Percentiles rank a stretch among this genome's conserved stretches.
Conservation (phyloP, 2,113 vertebrate species). For the Calonectris borealis region DNA sequence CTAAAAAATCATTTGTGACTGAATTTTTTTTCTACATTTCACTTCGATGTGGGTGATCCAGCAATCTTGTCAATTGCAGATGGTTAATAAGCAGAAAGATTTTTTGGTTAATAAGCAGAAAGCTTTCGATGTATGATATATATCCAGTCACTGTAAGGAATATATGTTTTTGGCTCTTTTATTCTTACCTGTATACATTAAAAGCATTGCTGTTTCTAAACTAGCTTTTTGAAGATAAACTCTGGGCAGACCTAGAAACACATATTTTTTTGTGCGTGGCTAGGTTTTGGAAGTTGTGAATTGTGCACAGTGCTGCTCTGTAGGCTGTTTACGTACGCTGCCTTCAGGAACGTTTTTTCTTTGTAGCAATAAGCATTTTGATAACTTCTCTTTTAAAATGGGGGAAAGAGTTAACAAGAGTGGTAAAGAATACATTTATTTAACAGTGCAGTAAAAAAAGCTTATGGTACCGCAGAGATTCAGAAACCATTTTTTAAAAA, state of each 20-base stretch:
- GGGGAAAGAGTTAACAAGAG: not conserved
- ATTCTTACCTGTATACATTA: not conserved
- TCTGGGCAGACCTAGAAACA: not conserved
- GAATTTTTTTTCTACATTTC: not conserved
- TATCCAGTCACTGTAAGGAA: not conserved
- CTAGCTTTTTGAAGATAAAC: not conserved
- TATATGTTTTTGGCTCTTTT: not conserved
- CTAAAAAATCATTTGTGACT: not conserved
- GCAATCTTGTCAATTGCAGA: not conserved
- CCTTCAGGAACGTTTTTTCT: not conserved
- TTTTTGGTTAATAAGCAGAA: not conserved
- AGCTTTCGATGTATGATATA: not conserved
- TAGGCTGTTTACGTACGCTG: not conserved
- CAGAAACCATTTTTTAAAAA: not conserved
- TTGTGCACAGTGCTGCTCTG: not conserved
- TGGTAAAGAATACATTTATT: not conserved
- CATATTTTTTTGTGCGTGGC: fast-evolving
- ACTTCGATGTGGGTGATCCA: not conserved
- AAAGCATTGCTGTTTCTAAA: not conserved
- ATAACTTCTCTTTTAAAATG: not conserved
- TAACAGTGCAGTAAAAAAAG: not conserved
- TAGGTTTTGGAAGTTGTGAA: not conserved
- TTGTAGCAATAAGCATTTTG: not conserved
- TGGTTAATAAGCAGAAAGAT: not conserved
- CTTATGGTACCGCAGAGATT: not conserved